Evolutionary conservation across 2,113 vertebrate species (phyloP).

Genomic region (Trogon melanurus): DNA sequence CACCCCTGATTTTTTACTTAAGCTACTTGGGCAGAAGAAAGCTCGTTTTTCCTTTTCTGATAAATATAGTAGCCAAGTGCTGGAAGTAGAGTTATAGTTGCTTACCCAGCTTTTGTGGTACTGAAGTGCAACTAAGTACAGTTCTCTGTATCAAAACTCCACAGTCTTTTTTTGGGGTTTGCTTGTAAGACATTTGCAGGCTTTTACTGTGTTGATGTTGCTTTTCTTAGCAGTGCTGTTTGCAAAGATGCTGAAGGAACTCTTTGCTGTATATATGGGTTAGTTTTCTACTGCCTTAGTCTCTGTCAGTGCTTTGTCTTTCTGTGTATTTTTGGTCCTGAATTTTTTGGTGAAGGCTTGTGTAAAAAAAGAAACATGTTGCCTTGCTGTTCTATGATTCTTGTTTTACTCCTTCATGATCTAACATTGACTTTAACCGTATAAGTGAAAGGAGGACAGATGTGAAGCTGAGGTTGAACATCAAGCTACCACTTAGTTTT

Average conservation of each 20-base stretch:
- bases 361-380: neutral
- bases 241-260: neutral
- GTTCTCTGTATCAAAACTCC: neutral
- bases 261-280: neutral
- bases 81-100: neutral
- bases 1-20: neutral
- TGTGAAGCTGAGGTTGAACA: neutral
- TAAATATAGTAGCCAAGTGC: neutral
- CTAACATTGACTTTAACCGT: neutral
- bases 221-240: neutral
- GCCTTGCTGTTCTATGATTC: neutral
- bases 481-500: neutral
- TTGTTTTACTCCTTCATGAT: neutral
- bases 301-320: neutral
- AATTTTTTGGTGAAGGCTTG: neutral
- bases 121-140: neutral
- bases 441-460: neutral
- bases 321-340: neutral
- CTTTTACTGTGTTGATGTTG: neutral
- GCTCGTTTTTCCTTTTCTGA: neutral
- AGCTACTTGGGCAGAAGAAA: neutral
- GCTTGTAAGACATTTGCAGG: neutral
- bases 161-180: neutral
- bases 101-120: neutral
- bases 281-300: neutral